These are phyloP conservation scores for Pseudomyrmex concolor DNA, from an alignment of 1,140 invertebrate genomes.

Conservation along the genomic window DNA sequence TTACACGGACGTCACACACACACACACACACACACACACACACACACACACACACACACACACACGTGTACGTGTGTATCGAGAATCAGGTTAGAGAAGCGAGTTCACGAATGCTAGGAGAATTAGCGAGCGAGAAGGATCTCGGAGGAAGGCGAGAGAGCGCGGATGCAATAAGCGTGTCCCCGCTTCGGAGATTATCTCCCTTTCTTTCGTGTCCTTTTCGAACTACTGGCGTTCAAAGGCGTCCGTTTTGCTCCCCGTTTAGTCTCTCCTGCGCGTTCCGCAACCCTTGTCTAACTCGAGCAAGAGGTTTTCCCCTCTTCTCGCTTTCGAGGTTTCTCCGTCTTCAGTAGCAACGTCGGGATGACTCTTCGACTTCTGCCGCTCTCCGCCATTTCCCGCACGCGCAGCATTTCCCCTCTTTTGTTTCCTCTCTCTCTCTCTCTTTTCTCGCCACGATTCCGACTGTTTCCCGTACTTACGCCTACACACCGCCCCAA, in stretches of 20 bases:
- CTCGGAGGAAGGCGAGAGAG: neutral
- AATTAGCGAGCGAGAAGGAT: conserved; percentile 12
- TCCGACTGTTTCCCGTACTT: conserved; percentile 30
- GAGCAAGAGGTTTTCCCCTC: neutral
- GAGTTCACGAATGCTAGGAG: neutral
- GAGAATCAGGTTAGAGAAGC: conserved; percentile 7
- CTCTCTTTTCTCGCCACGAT: neutral
- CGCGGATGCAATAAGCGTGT: conserved; percentile 66
- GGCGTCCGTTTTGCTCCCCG: conserved; percentile 10
- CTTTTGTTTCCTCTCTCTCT: conserved; percentile 25
- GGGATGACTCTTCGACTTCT: conserved; percentile 4
- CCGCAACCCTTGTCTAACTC: conserved; percentile 2
- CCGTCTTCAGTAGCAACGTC: neutral
- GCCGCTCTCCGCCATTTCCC: neutral
- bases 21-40: neutral
- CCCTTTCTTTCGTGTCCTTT: conserved; percentile 14
- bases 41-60: neutral
- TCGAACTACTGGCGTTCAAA: conserved; percentile 2
- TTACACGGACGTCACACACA: neutral
- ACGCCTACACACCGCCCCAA: conserved; percentile 70
- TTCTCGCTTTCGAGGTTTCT: neutral
- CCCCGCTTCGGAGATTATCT: conserved; percentile 63
- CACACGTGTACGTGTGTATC: neutral
- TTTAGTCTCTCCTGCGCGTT: conserved; percentile 20
- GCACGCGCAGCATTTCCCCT: neutral